phyloP scores from a whole-genome alignment of 2,888 invertebrate species.

The Hoplodrina ambigua region DNA sequence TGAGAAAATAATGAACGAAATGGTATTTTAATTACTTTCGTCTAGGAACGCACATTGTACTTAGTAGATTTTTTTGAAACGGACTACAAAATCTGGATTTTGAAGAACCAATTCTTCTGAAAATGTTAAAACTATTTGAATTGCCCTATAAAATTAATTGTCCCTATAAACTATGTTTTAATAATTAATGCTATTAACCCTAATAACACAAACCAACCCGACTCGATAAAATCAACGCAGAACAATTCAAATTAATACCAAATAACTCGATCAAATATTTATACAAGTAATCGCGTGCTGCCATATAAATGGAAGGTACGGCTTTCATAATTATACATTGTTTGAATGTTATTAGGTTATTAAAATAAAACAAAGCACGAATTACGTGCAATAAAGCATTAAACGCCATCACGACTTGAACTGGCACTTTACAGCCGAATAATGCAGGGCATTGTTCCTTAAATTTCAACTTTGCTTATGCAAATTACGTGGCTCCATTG shows the following conservation, averaged over 20 bases:
- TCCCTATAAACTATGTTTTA: not conserved
- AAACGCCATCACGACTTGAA: constrained; percentile 60
- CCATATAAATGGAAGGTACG: constrained; percentile 43
- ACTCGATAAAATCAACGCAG: constrained; percentile 27
- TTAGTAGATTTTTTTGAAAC: not conserved
- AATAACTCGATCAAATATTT: constrained; percentile 57
- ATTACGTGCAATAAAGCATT: constrained; percentile 60
- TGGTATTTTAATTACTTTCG: constrained; percentile 17
- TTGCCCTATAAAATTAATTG: not conserved
- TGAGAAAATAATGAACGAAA: constrained; percentile 42
- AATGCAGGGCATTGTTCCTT: constrained; percentile 73
- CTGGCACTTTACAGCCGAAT: constrained; percentile 62
- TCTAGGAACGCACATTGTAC: constrained; percentile 8
- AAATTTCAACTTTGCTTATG: constrained; percentile 76
- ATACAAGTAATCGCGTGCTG: constrained; percentile 52
- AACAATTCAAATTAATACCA: constrained; percentile 46
- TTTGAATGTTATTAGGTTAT: constrained; percentile 50
- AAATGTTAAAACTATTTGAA: not conserved
- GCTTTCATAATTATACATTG: constrained; percentile 44
- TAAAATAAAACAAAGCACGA: constrained; percentile 53
- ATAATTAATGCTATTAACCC: constrained; percentile 21
- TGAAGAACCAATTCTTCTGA: not conserved
- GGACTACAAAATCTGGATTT: not conserved
- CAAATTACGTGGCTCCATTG: constrained; percentile 70
- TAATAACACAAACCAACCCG: constrained; percentile 7